Evolutionary conservation across 1,140 invertebrate genomes (phyloP), one percentile per base, ranked within the genome.

Genomic region (Heliothis virescens): DNA sequence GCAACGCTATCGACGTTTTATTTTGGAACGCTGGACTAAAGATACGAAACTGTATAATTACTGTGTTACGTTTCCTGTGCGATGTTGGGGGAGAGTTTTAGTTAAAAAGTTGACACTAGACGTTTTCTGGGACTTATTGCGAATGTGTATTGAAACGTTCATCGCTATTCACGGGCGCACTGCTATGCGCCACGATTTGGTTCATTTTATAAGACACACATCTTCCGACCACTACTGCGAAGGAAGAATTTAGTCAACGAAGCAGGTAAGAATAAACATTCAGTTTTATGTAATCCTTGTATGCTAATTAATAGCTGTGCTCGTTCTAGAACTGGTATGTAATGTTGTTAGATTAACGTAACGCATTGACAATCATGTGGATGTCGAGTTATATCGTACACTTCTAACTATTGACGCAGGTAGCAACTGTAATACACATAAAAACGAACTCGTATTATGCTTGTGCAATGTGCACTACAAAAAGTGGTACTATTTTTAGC

Each of bases 181-280:
- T 92, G 94, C 94, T 94, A 95, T 95, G 94, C 93, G 94, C 89
- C 92, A 94, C 91, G 94, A 95, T 83, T 92, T 95, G 87, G 91
- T 93, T 79, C 94, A 95, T 85, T 95, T 95, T 87, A 95, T 95
- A 91, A 87, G 94, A 84, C 94, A 95, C 87, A 95, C 95, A 67
- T 95, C 95, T 62, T 95, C 95, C 82, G 95, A 95, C 67, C 95
- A 95, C 85, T 95, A 93, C 82, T 95, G 94, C 94, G 95, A 95
- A 95, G 91, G 92, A 91, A 90, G 79, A 86, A 87, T 94, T 94
- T 94, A 94, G 92, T 91, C 88, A 65, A 81, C 84, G 82, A 77
- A 79, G 79, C 83, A 88, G 92, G 91, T 93, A 85, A 92, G 89
- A 41, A 79, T 16, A 63, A 18, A 10, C 5, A 16, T 55, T 55